These are phyloP conservation scores for Stegana nigrithorax DNA, from an alignment of 2,888 invertebrate genomes.

Conservation along the genomic window DNA sequence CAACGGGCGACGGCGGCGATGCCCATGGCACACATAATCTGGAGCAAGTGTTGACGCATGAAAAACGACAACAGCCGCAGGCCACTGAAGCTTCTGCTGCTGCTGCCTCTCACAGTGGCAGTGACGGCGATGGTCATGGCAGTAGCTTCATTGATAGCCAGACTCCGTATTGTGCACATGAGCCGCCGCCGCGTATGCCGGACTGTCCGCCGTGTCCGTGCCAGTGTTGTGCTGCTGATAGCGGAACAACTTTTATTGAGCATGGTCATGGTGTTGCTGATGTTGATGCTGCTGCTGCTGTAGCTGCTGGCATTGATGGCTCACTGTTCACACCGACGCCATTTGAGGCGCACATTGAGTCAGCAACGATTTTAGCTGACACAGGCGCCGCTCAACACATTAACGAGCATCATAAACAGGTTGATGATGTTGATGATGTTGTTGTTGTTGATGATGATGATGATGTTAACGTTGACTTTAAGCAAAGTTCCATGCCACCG, in stretches of 20 bases:
- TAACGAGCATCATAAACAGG: conserved; percentile 6
- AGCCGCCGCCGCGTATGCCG: conserved; percentile 67
- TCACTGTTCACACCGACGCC: neutral
- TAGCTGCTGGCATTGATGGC: conserved; percentile 33
- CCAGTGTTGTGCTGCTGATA: neutral
- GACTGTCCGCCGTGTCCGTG: conserved; percentile 67
- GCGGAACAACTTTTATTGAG: conserved; percentile 3
- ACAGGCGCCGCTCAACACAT: neutral
- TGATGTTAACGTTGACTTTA: conserved; percentile 26
- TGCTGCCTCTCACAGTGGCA: neutral
- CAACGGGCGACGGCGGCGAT: conserved; percentile 59
- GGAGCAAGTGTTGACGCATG: conserved; percentile 57
- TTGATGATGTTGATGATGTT: conserved; percentile 9
- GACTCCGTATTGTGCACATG: conserved; percentile 57
- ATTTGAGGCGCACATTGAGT: conserved; percentile 24
- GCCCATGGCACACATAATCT: conserved; percentile 42
- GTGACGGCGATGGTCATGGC: neutral
- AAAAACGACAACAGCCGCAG: conserved; percentile 27
- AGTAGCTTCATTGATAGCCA: conserved; percentile 6
- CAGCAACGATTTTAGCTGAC: conserved; percentile 22
- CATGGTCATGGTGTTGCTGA: conserved; percentile 19
- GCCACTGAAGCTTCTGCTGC: neutral
- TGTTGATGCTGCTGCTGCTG: conserved; percentile 19
- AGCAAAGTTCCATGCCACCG: neutral
- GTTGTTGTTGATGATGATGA: conserved; percentile 15